phyloP scores from a whole-genome alignment of 1,140 invertebrate genomes.

The Euwallacea fornicatus region DNA sequence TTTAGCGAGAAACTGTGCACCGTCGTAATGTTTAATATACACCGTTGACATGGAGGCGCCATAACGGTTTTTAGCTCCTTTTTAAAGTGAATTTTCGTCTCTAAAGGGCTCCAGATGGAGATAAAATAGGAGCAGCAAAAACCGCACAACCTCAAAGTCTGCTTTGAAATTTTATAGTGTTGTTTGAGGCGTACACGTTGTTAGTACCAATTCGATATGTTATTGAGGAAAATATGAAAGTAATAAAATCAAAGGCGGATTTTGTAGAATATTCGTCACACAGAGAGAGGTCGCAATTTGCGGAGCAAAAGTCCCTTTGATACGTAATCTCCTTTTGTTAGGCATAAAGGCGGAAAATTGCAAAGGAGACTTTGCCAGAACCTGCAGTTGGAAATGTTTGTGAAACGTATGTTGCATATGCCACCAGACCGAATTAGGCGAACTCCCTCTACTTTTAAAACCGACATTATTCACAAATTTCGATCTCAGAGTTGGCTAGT shows the following conservation, averaged over 20 bases:
- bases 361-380: too few species aligned
- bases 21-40: slow-evolving; percentile 15
- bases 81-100: slow-evolving; percentile 7
- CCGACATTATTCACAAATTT: too few species aligned
- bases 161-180: slow-evolving; percentile 2
- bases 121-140: slow-evolving; percentile 2
- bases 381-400: too few species aligned
- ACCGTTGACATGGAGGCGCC: slow-evolving; percentile 11
- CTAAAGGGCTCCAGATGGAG: slow-evolving; percentile 4
- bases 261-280: neutral
- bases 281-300: slow-evolving; percentile 3
- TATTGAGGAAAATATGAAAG: neutral
- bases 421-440: too few species aligned
- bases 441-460: too few species aligned
- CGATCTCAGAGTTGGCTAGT: neutral
- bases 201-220: neutral
- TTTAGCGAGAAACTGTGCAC: slow-evolving; percentile 12
- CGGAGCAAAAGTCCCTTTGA: neutral
- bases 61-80: slow-evolving; percentile 13
- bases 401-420: too few species aligned
- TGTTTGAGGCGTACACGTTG: neutral
- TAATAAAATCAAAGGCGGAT: neutral
- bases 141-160: neutral
- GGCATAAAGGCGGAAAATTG: too few species aligned
- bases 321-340: neutral